Conservation (phyloP, 2,888 invertebrate species). For the Rhagonycha lutea region DNA sequence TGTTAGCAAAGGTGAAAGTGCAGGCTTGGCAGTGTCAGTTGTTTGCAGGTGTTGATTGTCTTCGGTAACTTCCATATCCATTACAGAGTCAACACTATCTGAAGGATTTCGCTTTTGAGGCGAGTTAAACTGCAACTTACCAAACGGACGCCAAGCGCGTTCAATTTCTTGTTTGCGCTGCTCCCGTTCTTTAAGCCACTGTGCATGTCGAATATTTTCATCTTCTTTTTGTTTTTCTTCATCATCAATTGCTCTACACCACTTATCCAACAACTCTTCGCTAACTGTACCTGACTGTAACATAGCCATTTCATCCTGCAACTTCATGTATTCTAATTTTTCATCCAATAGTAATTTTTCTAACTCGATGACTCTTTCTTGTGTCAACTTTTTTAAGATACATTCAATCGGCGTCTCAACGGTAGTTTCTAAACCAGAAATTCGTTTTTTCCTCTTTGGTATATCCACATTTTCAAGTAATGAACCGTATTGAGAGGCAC, state of each 20-base stretch:
- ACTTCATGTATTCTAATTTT: conserved; percentile 72
- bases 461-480: conserved; percentile 81
- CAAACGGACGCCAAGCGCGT: conserved; percentile 62
- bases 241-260: conserved; percentile 76
- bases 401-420: conserved; percentile 77
- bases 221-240: conserved; percentile 72
- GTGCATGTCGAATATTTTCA: conserved; percentile 65
- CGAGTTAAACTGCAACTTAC: conserved; percentile 33
- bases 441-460: conserved; percentile 82
- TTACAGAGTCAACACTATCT: conserved; percentile 46
- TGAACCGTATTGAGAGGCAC: conserved; percentile 86
- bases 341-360: conserved; percentile 72
- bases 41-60: conserved; percentile 36
- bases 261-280: conserved; percentile 74
- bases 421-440: conserved; percentile 58
- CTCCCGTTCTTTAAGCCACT: conserved; percentile 70
- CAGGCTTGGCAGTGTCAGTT: conserved; percentile 54
- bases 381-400: conserved; percentile 75
- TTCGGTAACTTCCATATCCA: conserved; percentile 43
- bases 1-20: conserved; percentile 76
- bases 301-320: conserved; percentile 67
- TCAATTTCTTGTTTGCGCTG: conserved; percentile 66
- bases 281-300: conserved; percentile 62
- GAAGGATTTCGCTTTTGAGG: conserved; percentile 52
- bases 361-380: conserved; percentile 79